Percentiles rank a stretch among this genome's conserved stretches.
Conservation (phyloP, 2,888 invertebrate species). For the Drosophila formosana region DNA sequence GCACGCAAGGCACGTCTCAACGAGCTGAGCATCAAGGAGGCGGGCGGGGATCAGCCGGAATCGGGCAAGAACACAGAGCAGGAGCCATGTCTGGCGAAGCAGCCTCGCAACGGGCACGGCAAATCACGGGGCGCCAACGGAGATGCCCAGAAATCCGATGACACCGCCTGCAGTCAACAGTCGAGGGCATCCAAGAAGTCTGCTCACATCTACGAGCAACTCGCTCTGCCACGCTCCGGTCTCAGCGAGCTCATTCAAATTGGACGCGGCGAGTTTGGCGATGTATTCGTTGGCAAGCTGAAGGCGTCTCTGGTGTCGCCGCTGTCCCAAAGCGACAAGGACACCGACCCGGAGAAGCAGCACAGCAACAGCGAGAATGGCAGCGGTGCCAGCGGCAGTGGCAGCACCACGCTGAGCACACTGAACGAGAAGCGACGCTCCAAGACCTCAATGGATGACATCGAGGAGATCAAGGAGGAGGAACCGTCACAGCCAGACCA, state of each 20-base stretch:
- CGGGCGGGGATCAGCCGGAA: constrained; percentile 84
- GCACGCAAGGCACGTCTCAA: constrained; percentile 86
- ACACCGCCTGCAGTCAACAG: constrained; percentile 88
- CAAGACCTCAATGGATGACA: constrained; percentile 85
- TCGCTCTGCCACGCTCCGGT: constrained; percentile 90
- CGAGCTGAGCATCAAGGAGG: constrained; percentile 87
- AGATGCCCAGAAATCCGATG: constrained; percentile 87
- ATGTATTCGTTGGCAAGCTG: constrained; percentile 92
- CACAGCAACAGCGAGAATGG: constrained; percentile 79
- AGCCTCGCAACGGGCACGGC: constrained; percentile 80
- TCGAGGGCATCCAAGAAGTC: constrained; percentile 87
- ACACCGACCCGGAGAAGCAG: constrained; percentile 78
- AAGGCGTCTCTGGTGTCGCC: constrained; percentile 77
- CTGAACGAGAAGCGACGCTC: constrained; percentile 84
- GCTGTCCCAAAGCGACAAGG: constrained; percentile 60
- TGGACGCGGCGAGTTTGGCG: constrained; percentile 96
- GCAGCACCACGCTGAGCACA: constrained; percentile 71
- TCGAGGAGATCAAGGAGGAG: constrained; percentile 84
- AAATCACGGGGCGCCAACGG: constrained; percentile 86
- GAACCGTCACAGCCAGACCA: constrained; percentile 48
- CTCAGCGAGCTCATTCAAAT: constrained; percentile 89
- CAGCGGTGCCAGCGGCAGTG: constrained; percentile 65
- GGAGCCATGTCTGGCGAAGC: constrained; percentile 84
- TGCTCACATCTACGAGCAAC: constrained; percentile 89
- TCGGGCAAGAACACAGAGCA: constrained; percentile 80